A percentile compares a stretch with the other conserved stretches of the same genome.
These are phyloP conservation scores for Brachionus plicatilis DNA, from an alignment of 1,140 invertebrate species.

Conservation along the genomic window DNA sequence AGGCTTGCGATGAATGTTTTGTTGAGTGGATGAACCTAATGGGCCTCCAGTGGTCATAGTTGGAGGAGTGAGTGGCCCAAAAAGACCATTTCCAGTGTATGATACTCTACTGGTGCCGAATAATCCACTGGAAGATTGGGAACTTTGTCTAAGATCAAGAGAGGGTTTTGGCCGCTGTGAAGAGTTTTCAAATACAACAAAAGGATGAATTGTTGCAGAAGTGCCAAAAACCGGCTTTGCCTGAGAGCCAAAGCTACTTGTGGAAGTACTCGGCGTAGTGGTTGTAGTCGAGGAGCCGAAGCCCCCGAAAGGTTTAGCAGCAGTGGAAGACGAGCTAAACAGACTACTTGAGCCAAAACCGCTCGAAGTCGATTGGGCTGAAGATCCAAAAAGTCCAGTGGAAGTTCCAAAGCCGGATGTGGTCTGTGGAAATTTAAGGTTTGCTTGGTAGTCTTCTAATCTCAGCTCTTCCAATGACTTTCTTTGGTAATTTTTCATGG, in stretches of 20 bases:
- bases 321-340: background rate
- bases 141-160: background rate
- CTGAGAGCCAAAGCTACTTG: background rate
- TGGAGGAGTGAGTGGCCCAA: background rate
- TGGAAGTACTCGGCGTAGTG: background rate
- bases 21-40: background rate
- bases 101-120: background rate
- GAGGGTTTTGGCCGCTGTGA: background rate
- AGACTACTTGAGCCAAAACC: conserved; percentile 32
- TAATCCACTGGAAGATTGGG: background rate
- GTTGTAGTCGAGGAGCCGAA: conserved; percentile 43
- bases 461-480: conserved; percentile 83
- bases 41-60: background rate
- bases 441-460: conserved; percentile 82
- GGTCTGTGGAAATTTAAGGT: conserved; percentile 67
- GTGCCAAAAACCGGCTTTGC: conserved; percentile 46
- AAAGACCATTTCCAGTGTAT: background rate
- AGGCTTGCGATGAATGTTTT: background rate
- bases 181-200: conserved; percentile 41
- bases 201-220: conserved; percentile 44
- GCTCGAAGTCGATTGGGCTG: background rate
- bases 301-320: background rate
- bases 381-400: conserved; percentile 34
- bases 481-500: conserved; percentile 92
- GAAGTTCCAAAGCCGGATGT: conserved; percentile 44